Percentiles rank a stretch among this genome's conserved stretches.
phyloP scores from a whole-genome alignment of 2,113 vertebrate species.

The Vombatus ursinus region DNA sequence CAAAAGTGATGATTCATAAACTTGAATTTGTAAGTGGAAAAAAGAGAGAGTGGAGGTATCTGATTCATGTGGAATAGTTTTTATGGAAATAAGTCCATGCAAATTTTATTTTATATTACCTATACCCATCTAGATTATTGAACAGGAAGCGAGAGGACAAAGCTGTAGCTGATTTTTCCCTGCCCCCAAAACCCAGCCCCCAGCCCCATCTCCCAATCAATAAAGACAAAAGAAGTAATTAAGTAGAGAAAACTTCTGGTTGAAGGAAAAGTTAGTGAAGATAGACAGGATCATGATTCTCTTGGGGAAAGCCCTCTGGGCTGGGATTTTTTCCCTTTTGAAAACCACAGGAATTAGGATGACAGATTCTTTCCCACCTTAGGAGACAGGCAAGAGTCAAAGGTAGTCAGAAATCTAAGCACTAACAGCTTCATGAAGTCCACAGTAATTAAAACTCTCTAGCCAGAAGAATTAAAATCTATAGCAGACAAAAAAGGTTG shows the following conservation, averaged over 20 bases:
- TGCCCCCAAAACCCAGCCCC: not conserved
- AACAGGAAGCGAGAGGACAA: not conserved
- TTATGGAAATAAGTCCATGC: not conserved
- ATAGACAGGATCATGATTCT: not conserved
- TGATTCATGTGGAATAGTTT: not conserved
- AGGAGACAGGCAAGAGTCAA: not conserved
- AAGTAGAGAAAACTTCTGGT: not conserved
- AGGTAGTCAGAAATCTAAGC: too few species aligned
- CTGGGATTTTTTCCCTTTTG: not conserved
- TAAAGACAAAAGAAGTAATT: not conserved
- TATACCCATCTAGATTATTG: not conserved
- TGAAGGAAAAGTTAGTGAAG: not conserved
- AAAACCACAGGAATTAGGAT: not conserved
- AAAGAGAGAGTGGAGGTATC: not conserved
- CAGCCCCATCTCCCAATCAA: not conserved
- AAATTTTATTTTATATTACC: conserved; percentile 1
- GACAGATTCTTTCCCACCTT: not conserved
- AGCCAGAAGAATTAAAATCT: too few species aligned
- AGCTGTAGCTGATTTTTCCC: not conserved
- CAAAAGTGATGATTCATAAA: not conserved
- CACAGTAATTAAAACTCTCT: too few species aligned
- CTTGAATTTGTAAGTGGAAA: not conserved
- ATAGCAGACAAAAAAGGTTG: too few species aligned
- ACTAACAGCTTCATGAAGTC: too few species aligned
- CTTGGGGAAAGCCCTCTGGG: not conserved